A percentile compares a stretch with the other conserved stretches of the same genome.
Conservation (phyloP, 2,113 vertebrate species). For the Oncorhynchus kisutch region DNA sequence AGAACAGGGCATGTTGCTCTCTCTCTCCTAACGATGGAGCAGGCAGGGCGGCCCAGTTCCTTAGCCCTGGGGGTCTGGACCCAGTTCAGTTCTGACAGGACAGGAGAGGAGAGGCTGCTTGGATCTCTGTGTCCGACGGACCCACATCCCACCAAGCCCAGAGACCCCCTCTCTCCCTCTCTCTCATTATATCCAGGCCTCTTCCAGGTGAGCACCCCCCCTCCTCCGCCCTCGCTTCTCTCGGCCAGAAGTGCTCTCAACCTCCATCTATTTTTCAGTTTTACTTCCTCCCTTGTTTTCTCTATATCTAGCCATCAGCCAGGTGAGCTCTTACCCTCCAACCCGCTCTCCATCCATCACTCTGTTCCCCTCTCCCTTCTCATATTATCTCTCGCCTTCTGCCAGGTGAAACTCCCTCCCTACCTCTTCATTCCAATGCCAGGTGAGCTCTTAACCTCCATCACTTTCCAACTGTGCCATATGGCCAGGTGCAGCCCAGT, state of each 20-base stretch:
- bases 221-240: neutral
- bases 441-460: neutral
- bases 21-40: conserved; percentile 23
- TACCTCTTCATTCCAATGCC: conserved; percentile 2
- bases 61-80: conserved; percentile 63
- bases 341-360: no score
- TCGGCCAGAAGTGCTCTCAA: no score
- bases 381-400: conserved; percentile 1
- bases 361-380: no score
- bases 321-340: neutral
- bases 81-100: conserved; percentile 74
- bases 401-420: conserved; percentile 29
- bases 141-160: neutral
- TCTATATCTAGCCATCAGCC: no score
- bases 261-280: no score
- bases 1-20: conserved; percentile 24
- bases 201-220: neutral
- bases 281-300: no score
- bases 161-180: conserved; percentile 6
- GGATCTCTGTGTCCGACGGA: conserved; percentile 45
- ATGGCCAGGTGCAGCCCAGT: conserved; percentile 62
- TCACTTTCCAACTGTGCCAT: conserved; percentile 55
- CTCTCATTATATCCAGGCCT: neutral
- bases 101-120: neutral
- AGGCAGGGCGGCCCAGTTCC: conserved; percentile 62